phyloP scores from a whole-genome alignment of 2,113 vertebrate genomes.

The Leiothrix lutea region DNA sequence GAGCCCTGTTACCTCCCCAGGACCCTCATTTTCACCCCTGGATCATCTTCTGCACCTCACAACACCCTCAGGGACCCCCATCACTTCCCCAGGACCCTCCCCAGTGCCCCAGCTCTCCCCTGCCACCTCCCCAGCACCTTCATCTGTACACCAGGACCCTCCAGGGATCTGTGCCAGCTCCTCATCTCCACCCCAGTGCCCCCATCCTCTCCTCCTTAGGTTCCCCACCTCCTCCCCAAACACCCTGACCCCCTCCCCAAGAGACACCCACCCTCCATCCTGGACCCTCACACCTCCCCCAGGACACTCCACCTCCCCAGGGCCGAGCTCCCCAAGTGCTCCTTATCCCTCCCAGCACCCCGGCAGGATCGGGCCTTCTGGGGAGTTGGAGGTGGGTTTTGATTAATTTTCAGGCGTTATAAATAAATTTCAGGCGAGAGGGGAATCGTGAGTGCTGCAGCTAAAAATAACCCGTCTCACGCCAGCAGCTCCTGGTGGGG shows the following conservation, averaged over 20 bases:
- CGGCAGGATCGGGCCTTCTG: not conserved
- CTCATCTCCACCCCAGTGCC: not conserved
- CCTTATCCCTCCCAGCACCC: not conserved
- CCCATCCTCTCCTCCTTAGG: not conserved
- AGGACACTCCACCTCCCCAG: not conserved
- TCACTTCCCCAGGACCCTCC: not conserved
- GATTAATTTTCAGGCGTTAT: slow-evolving; percentile 14
- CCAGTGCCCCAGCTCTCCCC: too few relatives aligned
- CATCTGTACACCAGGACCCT: rapidly evolving
- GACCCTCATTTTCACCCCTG: too few relatives aligned
- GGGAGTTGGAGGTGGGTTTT: not conserved
- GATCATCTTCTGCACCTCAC: not conserved
- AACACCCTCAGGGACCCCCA: not conserved
- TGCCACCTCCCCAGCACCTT: not conserved
- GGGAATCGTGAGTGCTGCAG: slow-evolving; percentile 5
- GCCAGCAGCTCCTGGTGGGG: not conserved
- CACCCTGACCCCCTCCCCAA: not conserved
- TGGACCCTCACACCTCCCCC: not conserved
- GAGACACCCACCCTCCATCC: not conserved
- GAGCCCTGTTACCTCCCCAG: not conserved
- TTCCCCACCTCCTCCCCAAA: not conserved
- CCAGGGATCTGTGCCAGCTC: not conserved
- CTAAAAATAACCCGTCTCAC: slow-evolving; percentile 48
- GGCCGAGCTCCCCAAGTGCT: rapidly evolving
- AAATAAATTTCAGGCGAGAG: slow-evolving; percentile 32